Evolutionary conservation across 2,888 invertebrate species (phyloP), one percentile per base, ranked within the genome.

Genomic region (Aquatica leii): DNA sequence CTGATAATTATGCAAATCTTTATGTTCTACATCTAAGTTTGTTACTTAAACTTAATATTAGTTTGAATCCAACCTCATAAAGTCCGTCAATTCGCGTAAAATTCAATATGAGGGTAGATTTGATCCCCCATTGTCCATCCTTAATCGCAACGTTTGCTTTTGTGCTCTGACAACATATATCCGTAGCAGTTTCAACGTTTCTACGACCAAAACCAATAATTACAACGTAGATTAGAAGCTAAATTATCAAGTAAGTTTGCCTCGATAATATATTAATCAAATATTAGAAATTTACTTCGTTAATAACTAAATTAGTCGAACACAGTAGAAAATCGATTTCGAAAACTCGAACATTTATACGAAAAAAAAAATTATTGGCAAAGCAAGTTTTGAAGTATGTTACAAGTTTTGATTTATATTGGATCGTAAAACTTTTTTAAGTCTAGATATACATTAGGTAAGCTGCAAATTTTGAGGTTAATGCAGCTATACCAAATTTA

Each of bases 131-230:
- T 43, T 43, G 41, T 43, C 41, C 17, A 43, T 17, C 41, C 41
- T 17, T 43, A 43, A 43, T 43, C 41, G 41, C 17, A 14, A 43
- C 5, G 12, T 4, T 17, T 14, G 37, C 37, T 37, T 37, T 37
- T 12, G n/a, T 37, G 17, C 50, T 50, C 4, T 51, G 59, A 52
- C 59, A 59, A 59, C 51, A 59, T 49, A 49, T 17, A 49, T 17
- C 15, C 15, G 41, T 52, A 20, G 34, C 24, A 43, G 41, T 46
- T 57, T 43, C 59, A 52, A 59, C 52, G 52, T 59, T 59, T 59
- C 53, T 49, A 31, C 40, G 46, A 51, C 59, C 53, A 53, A 53
- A 53, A 59, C 59, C 59, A 53, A 59, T 59, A 59, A 59, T 59
- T 53, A 54, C 53, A 17, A 51, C n/a, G n/a, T 24, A 43, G 51